Percentiles rank a stretch among this genome's conserved stretches.
These are phyloP conservation scores for Euwallacea fornicatus DNA, from an alignment of 1,140 invertebrate species.

Conservation along the genomic window DNA sequence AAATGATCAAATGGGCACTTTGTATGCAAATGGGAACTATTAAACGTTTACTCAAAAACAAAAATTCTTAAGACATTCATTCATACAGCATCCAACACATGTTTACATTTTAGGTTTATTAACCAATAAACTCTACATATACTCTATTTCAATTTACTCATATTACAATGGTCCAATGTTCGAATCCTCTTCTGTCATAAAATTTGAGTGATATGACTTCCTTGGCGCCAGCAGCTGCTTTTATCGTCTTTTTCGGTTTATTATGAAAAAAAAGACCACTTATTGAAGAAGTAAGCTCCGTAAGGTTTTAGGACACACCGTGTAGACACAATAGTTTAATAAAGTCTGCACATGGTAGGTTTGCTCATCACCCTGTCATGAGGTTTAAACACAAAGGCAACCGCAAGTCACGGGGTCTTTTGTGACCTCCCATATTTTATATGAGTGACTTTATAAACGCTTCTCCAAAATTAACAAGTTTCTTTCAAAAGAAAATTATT, in stretches of 20 bases:
- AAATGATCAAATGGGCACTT: background rate
- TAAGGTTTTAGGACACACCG: too few relatives aligned
- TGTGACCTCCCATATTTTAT: constrained; percentile 7
- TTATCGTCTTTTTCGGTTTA: too few relatives aligned
- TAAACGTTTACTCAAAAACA: background rate
- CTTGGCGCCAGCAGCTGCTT: constrained; percentile 10
- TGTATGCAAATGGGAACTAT: constrained; percentile 6
- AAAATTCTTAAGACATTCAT: constrained; percentile 1
- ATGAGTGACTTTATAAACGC: constrained; percentile 22
- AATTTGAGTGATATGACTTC: constrained; percentile 18
- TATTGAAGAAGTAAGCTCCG: too few relatives aligned
- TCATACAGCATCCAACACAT: background rate
- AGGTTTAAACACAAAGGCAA: background rate
- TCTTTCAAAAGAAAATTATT: constrained; percentile 31
- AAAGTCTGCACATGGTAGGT: too few relatives aligned
- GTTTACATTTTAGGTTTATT: constrained; percentile 21
- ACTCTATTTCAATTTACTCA: constrained; percentile 14
- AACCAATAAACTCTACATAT: constrained; percentile 14
- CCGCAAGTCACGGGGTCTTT: constrained; percentile 9
- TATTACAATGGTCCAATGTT: constrained; percentile 16
- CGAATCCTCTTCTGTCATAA: constrained; percentile 10
- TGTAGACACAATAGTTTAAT: too few relatives aligned
- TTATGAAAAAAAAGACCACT: too few relatives aligned
- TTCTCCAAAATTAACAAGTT: constrained; percentile 23
- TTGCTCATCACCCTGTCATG: background rate